Evolutionary conservation across 2,113 vertebrate species (phyloP).

Genomic region (Bos javanicus): DNA sequence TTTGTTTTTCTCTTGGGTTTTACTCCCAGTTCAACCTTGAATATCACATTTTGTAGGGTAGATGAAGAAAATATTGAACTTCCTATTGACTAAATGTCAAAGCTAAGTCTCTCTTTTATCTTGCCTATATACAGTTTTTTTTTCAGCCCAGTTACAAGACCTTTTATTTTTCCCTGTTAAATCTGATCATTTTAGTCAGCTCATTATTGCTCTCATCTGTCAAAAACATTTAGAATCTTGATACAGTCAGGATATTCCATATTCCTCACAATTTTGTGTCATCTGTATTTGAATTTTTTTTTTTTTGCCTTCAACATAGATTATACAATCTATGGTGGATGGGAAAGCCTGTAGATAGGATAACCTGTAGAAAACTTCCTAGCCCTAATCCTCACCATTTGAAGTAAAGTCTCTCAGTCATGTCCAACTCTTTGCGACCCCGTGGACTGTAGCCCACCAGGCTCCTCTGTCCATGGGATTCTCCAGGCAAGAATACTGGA

Average conservation of each 20-base stretch:
- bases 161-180: conserved; percentile 41
- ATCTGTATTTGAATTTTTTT: background rate
- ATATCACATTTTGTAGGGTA: background rate
- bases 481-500: no score
- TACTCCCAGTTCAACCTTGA: background rate
- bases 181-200: conserved; percentile 40
- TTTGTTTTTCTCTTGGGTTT: conserved; percentile 4
- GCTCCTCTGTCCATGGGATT: no score
- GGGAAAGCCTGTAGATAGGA: background rate
- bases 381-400: background rate
- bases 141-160: background rate
- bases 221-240: conserved; percentile 52
- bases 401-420: no score
- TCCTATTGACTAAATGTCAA: background rate
- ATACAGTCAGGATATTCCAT: conserved; percentile 1
- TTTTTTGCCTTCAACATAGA: background rate
- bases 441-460: no score
- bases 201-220: conserved; percentile 40
- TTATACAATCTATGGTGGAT: background rate
- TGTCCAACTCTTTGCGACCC: no score
- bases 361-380: background rate
- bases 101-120: conserved; percentile 2
- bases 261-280: conserved; percentile 16
- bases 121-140: background rate
- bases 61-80: background rate